phyloP scores from a whole-genome alignment of 2,797 vertebrate genomes.

The Platalea minor region DNA sequence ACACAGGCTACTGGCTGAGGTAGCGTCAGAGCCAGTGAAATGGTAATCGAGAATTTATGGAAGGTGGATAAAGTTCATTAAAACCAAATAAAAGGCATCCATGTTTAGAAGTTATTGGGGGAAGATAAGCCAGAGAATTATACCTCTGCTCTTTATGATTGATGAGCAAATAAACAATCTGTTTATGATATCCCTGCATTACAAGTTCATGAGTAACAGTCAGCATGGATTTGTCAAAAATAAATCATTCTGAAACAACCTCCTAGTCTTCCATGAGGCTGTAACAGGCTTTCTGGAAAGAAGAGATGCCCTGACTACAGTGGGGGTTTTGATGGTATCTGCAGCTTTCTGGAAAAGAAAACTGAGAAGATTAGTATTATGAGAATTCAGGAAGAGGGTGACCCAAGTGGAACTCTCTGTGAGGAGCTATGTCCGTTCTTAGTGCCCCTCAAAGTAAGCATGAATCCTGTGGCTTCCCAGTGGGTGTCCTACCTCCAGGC shows the following conservation, averaged over 20 bases:
- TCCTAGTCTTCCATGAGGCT: neutral
- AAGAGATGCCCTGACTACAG: neutral
- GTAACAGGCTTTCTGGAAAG: neutral
- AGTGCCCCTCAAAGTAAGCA: neutral
- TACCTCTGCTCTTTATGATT: neutral
- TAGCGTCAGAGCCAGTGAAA: neutral
- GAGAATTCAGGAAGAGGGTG: neutral
- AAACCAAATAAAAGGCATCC: neutral
- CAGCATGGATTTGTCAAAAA: neutral
- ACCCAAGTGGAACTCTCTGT: neutral
- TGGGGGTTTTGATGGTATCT: neutral
- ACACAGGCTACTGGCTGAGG: rapidly evolving
- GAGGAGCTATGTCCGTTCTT: neutral
- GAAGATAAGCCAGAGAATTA: neutral
- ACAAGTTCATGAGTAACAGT: neutral
- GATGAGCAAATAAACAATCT: neutral
- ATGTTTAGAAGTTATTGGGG: neutral
- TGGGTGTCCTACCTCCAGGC: neutral
- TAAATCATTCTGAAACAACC: neutral
- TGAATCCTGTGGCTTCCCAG: neutral
- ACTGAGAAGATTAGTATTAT: neutral
- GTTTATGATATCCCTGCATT: neutral
- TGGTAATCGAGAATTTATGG: neutral
- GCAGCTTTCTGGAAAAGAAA: neutral
- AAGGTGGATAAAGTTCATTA: neutral